Evolutionary conservation across 2,888 invertebrate species (phyloP), one percentile per base, ranked within the genome.

Genomic region (Macrosiphum euphorbiae): DNA sequence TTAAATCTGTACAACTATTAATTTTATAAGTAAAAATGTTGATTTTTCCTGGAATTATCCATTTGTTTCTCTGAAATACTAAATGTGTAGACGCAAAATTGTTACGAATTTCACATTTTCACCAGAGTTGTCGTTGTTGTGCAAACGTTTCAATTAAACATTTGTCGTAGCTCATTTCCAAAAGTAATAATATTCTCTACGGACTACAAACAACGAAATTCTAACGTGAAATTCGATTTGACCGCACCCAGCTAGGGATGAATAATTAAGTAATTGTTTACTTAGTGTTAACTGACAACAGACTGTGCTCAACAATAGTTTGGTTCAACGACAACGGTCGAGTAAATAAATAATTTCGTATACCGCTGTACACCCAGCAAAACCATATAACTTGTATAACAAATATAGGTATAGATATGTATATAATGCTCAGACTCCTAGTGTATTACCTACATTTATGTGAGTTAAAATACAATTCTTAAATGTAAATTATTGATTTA

Each of bases 241-340:
- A 88, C 88, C 88, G 88, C 88, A 88, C 85, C 50, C 44, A 86
- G 28, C 41, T 58, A 5, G 58, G 41, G 89, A 61, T 89, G 58
- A 58, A 89, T 89, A 89, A 89, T 58, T 58, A 55, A 88, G 88
- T 41, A 28, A 58, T 61, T 89, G 58, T 89, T 61, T 61, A 44
- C 58, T 58, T 44, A 58, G 88, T 41, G 88, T 88, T 89, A 58
- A 89, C 58, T 28, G 58, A 44, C 41, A n/a, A 58, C 44, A 44
- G 44, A 44, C 44, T 28, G 58, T 58, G 28, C 28, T 58, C 58
- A 44, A 89, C 44, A 58, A 58, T 58, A 89, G 78, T 78, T 78
- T 78, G 78, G 78, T 78, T 78, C 78, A 78, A 78, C 78, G 78
- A 78, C 78, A 78, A 78, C 78, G 35, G 78, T 52, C 88, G 52